Conservation (phyloP, 2,797 vertebrate species). For the Notoglanidium macrostoma region DNA sequence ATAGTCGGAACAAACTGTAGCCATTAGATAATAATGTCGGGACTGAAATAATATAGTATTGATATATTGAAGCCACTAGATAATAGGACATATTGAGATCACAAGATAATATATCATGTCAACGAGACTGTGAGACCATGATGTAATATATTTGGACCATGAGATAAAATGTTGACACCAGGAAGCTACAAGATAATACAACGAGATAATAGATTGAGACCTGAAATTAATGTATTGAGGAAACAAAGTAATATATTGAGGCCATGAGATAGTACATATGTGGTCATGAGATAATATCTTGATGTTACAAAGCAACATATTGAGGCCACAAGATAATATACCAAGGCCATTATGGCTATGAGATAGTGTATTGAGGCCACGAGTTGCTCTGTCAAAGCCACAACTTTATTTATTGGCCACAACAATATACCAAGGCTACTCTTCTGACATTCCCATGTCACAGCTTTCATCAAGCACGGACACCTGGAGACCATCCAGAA, state of each 20-base stretch:
- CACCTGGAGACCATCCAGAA: background rate
- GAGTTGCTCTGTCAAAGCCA: background rate
- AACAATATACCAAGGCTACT: too few relatives aligned
- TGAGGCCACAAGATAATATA: background rate
- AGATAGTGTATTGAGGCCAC: background rate
- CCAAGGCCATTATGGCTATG: too few relatives aligned
- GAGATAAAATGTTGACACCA: too few relatives aligned
- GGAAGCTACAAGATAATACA: background rate
- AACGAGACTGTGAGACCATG: too few relatives aligned
- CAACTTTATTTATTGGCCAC: too few relatives aligned
- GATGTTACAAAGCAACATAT: background rate
- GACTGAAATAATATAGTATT: too few relatives aligned
- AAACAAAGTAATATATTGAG: background rate
- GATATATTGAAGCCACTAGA: too few relatives aligned
- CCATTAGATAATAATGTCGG: background rate
- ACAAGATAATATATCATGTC: background rate
- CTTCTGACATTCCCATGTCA: too few relatives aligned
- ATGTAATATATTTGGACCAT: background rate
- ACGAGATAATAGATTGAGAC: background rate
- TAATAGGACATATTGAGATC: too few relatives aligned
- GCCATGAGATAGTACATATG: too few relatives aligned
- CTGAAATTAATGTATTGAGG: background rate
- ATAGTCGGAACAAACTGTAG: background rate
- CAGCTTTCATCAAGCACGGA: too few relatives aligned
- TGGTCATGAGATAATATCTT: background rate